These are phyloP conservation scores for Lophura nycthemera DNA, from an alignment of 2,113 vertebrate genomes.

Conservation along the genomic window DNA sequence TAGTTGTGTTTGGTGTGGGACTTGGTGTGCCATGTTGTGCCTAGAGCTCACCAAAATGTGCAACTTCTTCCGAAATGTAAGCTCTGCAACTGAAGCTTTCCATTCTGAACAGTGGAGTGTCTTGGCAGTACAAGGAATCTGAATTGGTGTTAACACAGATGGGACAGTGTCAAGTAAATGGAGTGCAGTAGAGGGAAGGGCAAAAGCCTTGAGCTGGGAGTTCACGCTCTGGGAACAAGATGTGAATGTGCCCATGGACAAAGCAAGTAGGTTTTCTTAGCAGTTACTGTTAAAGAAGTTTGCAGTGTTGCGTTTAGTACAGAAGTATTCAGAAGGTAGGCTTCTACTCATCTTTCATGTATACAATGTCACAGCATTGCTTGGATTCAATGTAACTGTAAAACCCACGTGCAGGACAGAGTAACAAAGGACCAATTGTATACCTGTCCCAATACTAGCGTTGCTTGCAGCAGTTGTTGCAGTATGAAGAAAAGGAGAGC, in stretches of 20 bases:
- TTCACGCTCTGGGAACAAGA: rapidly evolving
- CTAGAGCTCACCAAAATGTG: neutral
- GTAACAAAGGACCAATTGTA: neutral
- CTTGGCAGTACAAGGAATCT: neutral
- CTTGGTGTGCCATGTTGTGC: neutral
- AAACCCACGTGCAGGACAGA: neutral
- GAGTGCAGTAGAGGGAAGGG: neutral
- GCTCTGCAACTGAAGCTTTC: neutral
- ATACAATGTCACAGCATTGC: neutral
- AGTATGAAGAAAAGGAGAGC: neutral
- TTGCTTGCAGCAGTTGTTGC: neutral
- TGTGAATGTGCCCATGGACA: rapidly evolving
- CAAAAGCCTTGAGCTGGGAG: neutral
- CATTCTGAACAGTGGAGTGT: neutral
- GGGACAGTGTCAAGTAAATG: too few species aligned
- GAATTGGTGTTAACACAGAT: rapidly evolving
- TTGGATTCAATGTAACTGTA: neutral
- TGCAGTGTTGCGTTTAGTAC: neutral
- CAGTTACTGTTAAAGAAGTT: neutral
- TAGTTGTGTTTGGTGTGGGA: neutral
- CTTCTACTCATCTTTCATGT: neutral
- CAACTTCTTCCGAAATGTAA: neutral
- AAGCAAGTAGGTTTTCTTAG: neutral
- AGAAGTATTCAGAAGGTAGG: neutral
- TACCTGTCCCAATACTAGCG: rapidly evolving